These are phyloP conservation scores for Corynorhinus townsendii DNA, from an alignment of 2,113 vertebrate species.

Conservation along the genomic window DNA sequence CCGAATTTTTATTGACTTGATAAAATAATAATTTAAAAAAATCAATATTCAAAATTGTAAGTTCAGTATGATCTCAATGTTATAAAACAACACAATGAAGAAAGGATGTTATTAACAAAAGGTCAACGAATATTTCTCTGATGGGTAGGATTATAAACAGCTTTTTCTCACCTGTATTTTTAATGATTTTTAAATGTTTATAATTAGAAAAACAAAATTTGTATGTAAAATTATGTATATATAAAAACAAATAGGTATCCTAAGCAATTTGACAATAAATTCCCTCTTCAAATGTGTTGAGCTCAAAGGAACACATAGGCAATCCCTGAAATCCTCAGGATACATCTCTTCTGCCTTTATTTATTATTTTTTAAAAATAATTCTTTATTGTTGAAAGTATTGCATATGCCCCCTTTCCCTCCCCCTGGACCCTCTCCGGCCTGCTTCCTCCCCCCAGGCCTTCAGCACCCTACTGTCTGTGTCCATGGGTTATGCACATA, in stretches of 20 bases:
- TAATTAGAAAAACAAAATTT: conserved; percentile 6
- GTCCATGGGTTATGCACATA: too few species aligned
- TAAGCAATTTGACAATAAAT: neutral
- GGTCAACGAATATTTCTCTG: neutral
- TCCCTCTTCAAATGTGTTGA: conserved; percentile 21
- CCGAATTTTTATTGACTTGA: conserved; percentile 11
- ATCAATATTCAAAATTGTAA: neutral
- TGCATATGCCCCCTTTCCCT: too few species aligned
- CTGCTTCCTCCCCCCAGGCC: too few species aligned
- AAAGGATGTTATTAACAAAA: conserved; percentile 20
- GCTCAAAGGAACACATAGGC: neutral
- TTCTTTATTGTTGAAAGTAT: too few species aligned
- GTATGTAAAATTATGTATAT: neutral
- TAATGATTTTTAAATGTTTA: conserved; percentile 23
- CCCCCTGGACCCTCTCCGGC: too few species aligned
- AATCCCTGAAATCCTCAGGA: conserved; percentile 3
- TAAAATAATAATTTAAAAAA: conserved; percentile 25
- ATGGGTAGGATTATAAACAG: neutral
- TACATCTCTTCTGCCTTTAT: neutral
- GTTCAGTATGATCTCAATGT: neutral
- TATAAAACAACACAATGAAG: neutral
- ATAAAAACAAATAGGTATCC: neutral
- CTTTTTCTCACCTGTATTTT: neutral
- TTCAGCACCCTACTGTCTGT: too few species aligned
- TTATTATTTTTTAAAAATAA: too few species aligned